Evolutionary conservation across 64 coral and sea anemone species (phyloP).

Genomic region (Montipora efflorescens): DNA sequence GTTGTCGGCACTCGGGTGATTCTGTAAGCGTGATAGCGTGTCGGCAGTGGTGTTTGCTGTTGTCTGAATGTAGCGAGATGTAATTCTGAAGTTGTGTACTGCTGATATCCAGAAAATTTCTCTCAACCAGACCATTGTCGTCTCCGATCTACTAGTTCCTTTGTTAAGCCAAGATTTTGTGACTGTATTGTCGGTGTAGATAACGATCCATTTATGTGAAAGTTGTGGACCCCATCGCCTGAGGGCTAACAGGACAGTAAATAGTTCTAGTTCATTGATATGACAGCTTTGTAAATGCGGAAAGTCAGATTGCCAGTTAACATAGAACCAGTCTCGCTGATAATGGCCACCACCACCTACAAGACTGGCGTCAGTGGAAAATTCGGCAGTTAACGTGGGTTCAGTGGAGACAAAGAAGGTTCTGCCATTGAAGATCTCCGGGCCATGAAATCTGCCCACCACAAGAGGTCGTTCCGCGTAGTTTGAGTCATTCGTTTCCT

Average conservation of each 20-base stretch:
- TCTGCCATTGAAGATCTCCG: slow-evolving; percentile 46
- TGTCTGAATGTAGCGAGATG: slow-evolving; percentile 8
- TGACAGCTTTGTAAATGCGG: not conserved
- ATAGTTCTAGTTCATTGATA: slow-evolving; percentile 57
- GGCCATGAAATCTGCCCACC: slow-evolving; percentile 69
- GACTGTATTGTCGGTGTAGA: slow-evolving; percentile 36
- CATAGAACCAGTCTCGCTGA: slow-evolving; percentile 29
- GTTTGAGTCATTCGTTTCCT: not conserved
- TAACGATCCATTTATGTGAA: slow-evolving; percentile 18
- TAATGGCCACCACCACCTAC: not conserved
- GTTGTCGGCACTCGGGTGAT: too few species aligned
- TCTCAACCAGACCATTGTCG: slow-evolving; percentile 10
- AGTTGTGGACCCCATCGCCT: not conserved
- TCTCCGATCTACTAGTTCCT: not conserved
- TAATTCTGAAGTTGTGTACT: slow-evolving; percentile 40
- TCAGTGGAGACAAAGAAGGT: not conserved
- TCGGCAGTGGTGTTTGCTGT: slow-evolving; percentile 12
- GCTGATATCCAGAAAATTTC: slow-evolving; percentile 65
- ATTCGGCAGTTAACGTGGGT: not conserved
- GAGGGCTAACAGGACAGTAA: slow-evolving; percentile 1
- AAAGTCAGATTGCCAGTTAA: not conserved
- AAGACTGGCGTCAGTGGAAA: slow-evolving; percentile 46
- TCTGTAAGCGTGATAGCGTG: not conserved
- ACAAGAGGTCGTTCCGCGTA: not conserved
- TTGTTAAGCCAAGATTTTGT: slow-evolving; percentile 34